Conservation (phyloP, 2,113 vertebrate genomes). For the Lonchura striata region DNA sequence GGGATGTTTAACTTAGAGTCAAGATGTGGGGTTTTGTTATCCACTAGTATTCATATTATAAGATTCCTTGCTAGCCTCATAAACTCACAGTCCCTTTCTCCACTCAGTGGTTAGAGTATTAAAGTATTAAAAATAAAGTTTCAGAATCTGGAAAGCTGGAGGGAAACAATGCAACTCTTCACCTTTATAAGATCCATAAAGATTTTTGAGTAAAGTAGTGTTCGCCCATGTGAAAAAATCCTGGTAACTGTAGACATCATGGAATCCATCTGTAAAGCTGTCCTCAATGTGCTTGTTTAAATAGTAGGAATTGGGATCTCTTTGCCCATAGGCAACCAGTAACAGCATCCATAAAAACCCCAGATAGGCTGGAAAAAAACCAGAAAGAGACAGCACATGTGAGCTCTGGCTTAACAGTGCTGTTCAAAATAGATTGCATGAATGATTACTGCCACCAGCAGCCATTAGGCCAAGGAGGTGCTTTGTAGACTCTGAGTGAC, state of each 20-base stretch:
- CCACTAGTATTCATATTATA: background rate
- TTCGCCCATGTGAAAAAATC: conserved; percentile 90
- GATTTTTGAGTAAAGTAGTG: conserved; percentile 81
- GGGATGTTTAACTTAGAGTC: background rate
- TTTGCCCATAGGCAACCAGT: conserved; percentile 90
- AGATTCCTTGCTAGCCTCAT: background rate
- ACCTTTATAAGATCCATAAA: conserved; percentile 88
- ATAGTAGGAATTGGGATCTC: conserved; percentile 89
- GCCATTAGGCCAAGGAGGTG: background rate
- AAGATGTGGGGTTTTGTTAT: background rate
- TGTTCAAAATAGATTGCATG: background rate
- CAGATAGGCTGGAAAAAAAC: conserved; percentile 77
- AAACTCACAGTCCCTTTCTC: background rate
- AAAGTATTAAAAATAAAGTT: background rate
- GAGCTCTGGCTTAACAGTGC: background rate
- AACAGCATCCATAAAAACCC: conserved; percentile 95
- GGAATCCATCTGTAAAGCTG: conserved; percentile 84
- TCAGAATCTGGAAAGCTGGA: background rate
- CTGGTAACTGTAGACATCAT: conserved; percentile 75
- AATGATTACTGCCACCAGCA: background rate
- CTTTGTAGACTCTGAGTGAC: background rate
- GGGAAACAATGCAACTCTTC: background rate
- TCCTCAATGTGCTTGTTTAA: conserved; percentile 86
- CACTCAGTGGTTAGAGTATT: background rate
- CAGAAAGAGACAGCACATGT: background rate